These are phyloP conservation scores for Lophura nycthemera DNA, from an alignment of 2,113 vertebrate species.

Conservation along the genomic window DNA sequence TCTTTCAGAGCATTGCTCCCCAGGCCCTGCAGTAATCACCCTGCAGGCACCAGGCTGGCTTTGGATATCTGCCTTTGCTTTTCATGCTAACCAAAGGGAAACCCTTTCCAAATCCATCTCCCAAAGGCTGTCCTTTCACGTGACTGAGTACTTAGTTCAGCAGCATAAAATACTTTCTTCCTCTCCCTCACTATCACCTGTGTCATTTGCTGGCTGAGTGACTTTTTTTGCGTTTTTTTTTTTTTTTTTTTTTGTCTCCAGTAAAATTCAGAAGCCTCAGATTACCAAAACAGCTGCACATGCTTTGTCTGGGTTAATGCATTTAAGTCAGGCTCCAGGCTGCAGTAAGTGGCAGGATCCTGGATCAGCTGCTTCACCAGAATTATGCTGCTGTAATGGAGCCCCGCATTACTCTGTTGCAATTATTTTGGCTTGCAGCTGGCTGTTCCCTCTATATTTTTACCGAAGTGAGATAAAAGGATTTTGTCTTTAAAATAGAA, in stretches of 20 bases:
- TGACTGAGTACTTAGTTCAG: not conserved
- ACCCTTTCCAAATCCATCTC: not conserved
- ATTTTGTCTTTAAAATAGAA: conserved; percentile 63
- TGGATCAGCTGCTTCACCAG: conserved; percentile 38
- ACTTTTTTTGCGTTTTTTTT: not conserved
- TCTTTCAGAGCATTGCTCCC: not conserved
- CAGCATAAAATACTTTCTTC: not conserved
- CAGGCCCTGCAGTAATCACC: not conserved
- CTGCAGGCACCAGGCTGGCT: not conserved
- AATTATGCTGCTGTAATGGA: conserved; percentile 32
- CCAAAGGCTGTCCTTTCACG: not conserved
- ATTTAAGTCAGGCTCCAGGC: not conserved
- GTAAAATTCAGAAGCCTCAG: conserved; percentile 39
- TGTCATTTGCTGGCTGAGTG: not conserved
- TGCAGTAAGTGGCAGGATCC: not conserved
- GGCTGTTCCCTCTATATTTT: conserved; percentile 45
- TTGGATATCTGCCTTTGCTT: not conserved
- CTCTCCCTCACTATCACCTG: conserved; percentile 12
- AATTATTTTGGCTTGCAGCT: conserved; percentile 62
- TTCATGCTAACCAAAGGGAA: not conserved
- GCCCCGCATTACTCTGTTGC: conserved; percentile 40
- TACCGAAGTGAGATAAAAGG: conserved; percentile 46
- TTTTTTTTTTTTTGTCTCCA: not conserved
- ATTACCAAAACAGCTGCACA: conserved; percentile 57
- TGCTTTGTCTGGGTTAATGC: conserved; percentile 4